phyloP scores from a whole-genome alignment of 2,888 invertebrate genomes.

The Tipula lateralis region DNA sequence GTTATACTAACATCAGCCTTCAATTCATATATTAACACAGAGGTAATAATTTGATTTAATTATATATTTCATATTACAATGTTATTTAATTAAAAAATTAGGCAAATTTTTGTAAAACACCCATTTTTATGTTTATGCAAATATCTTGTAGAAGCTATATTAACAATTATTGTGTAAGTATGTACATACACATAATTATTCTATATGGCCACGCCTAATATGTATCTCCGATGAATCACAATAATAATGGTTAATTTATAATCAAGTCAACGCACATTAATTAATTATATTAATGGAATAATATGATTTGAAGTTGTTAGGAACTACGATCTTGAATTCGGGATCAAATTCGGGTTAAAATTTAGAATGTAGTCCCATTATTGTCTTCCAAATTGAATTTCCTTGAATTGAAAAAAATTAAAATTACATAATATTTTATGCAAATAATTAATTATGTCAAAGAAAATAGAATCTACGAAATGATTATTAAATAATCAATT shows the following conservation, averaged over 20 bases:
- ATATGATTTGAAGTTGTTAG: no score
- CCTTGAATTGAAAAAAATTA: no score
- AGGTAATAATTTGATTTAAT: conserved; percentile 45
- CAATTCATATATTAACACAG: conserved; percentile 50
- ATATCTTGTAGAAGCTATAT: neutral
- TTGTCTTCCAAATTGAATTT: no score
- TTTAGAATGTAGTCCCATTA: no score
- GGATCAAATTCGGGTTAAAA: no score
- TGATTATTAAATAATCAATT: no score
- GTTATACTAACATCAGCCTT: conserved; percentile 50
- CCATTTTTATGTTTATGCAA: neutral
- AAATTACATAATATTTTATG: no score
- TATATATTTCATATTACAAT: neutral
- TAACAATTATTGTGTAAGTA: neutral
- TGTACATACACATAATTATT: neutral
- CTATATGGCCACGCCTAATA: neutral
- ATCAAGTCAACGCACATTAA: neutral
- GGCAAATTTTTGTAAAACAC: neutral
- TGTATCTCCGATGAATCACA: neutral
- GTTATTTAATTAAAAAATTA: neutral
- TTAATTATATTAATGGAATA: neutral
- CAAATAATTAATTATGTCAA: no score
- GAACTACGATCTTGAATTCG: no score
- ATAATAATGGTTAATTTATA: neutral
- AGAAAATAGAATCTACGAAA: no score